Percentiles rank a stretch among this genome's conserved stretches.
phyloP scores from a whole-genome alignment of 2,888 invertebrate genomes.

The Dolichomitus sp. region DNA sequence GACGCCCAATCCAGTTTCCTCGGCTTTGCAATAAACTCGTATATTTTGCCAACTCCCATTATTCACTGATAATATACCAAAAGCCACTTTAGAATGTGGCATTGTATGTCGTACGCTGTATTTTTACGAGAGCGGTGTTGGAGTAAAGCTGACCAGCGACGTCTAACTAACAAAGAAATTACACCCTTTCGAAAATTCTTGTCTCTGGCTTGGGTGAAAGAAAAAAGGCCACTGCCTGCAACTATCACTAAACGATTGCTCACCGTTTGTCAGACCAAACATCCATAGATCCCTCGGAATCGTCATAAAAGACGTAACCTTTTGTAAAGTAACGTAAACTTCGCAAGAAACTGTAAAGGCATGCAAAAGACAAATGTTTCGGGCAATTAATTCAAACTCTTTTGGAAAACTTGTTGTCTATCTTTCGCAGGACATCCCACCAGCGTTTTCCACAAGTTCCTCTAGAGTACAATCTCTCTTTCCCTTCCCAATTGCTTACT shows the following conservation, averaged over 20 bases:
- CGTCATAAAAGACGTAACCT: neutral
- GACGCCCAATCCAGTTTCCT: slow-evolving; percentile 29
- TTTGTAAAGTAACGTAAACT: neutral
- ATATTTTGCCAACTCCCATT: slow-evolving; percentile 44
- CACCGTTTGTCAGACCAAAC: neutral
- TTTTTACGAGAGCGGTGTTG: slow-evolving; percentile 44
- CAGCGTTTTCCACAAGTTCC: neutral
- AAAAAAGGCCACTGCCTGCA: neutral
- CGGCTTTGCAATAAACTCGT: slow-evolving; percentile 16
- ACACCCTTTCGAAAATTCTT: slow-evolving; percentile 35
- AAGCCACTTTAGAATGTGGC: slow-evolving; percentile 2
- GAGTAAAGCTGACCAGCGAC: slow-evolving; percentile 22
- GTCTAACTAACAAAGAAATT: slow-evolving; percentile 47
- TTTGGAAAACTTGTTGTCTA: neutral
- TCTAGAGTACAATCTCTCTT: neutral
- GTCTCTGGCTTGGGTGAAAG: neutral
- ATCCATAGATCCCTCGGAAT: neutral
- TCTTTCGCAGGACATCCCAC: neutral
- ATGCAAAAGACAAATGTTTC: neutral
- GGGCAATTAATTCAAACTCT: slow-evolving; percentile 22
- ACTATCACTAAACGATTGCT: neutral
- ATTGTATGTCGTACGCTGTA: neutral
- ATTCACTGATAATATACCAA: slow-evolving; percentile 38
- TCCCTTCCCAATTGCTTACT: slow-evolving; percentile 19
- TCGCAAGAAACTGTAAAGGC: neutral